A percentile compares a stretch with the other conserved stretches of the same genome.
phyloP scores from a whole-genome alignment of 2,888 invertebrate genomes.

The Thecocarcelia acutangulata region DNA sequence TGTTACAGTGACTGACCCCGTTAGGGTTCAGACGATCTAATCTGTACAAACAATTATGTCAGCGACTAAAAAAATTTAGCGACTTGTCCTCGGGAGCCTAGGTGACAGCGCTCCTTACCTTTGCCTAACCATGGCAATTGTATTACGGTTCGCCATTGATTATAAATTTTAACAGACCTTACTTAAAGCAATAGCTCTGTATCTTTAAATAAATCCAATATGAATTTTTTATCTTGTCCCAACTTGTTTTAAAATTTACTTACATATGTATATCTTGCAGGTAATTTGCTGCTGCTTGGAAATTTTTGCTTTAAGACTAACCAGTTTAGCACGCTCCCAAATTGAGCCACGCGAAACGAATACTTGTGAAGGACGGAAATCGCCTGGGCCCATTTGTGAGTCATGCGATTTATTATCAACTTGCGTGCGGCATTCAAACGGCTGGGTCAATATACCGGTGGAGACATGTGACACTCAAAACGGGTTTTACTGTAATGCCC shows the following conservation, averaged over 20 bases:
- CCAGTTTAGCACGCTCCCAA: slow-evolving; percentile 21
- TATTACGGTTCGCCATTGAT: too few species aligned
- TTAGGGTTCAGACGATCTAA: too few species aligned
- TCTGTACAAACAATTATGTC: too few species aligned
- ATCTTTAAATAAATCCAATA: too few species aligned
- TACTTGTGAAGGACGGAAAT: slow-evolving; percentile 77
- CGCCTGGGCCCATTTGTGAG: slow-evolving; percentile 79
- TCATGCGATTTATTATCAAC: slow-evolving; percentile 79
- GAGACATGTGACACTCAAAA: slow-evolving; percentile 79
- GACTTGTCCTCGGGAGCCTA: too few species aligned
- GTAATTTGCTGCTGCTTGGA: not conserved
- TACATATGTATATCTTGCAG: not conserved
- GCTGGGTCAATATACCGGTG: slow-evolving; percentile 80
- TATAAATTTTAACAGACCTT: too few species aligned
- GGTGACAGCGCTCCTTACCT: too few species aligned
- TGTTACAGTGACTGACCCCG: too few species aligned
- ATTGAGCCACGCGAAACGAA: slow-evolving; percentile 77
- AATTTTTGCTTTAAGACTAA: not conserved
- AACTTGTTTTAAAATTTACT: not conserved
- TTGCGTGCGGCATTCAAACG: slow-evolving; percentile 78
- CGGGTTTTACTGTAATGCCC: slow-evolving; percentile 79
- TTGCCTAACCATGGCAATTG: too few species aligned
- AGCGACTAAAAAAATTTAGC: too few species aligned
- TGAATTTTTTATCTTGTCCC: too few species aligned
- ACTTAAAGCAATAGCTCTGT: too few species aligned